phyloP scores from a whole-genome alignment of 2,888 invertebrate genomes.

The Glaucopsyche alexis region DNA sequence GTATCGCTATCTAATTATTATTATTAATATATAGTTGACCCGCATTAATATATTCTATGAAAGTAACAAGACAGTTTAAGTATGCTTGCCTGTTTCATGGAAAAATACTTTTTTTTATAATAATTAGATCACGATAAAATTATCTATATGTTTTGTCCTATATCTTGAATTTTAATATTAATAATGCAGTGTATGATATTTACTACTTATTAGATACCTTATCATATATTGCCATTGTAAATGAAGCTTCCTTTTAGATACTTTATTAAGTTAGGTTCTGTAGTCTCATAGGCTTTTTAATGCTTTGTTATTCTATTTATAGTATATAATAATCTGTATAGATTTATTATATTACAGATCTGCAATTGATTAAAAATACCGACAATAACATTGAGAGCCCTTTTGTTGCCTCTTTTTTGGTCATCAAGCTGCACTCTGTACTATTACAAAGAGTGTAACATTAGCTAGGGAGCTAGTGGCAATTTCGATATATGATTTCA shows the following conservation, averaged over 20 bases:
- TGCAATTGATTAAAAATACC: too few relatives aligned
- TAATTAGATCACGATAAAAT: background rate
- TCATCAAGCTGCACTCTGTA: too few relatives aligned
- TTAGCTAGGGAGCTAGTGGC: too few relatives aligned
- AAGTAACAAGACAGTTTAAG: background rate
- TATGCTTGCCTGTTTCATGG: background rate
- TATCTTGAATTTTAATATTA: constrained; percentile 7
- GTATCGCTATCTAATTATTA: background rate
- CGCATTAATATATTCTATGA: background rate
- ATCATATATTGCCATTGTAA: constrained; percentile 4
- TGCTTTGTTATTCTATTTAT: background rate
- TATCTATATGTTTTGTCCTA: background rate
- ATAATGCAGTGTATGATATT: background rate
- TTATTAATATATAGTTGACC: background rate
- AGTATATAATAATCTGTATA: too few relatives aligned
- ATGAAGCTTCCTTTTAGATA: background rate
- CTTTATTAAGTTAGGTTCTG: background rate
- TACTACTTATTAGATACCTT: constrained; percentile 2
- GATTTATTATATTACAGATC: too few relatives aligned
- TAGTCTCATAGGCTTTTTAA: background rate
- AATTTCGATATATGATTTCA: too few relatives aligned
- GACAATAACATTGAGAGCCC: too few relatives aligned
- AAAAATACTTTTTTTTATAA: background rate
- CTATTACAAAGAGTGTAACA: too few relatives aligned
- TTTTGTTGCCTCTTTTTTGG: too few relatives aligned